These are phyloP conservation scores for Carabus problematicus DNA, from an alignment of 2,888 invertebrate genomes.

Conservation along the genomic window DNA sequence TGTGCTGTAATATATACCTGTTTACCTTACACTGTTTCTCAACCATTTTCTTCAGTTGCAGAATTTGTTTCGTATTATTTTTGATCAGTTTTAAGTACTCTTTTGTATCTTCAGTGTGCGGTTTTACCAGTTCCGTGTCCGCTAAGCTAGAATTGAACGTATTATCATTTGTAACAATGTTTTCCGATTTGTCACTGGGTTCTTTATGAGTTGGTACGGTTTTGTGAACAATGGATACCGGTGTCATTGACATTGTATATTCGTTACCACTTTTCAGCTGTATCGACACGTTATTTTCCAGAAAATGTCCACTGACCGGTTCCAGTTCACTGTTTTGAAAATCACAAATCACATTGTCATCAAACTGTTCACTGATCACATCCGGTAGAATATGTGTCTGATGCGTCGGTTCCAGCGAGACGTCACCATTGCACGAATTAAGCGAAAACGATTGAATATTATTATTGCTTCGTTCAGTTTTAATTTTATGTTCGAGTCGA, in stretches of 20 bases:
- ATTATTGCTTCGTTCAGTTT: conserved; percentile 2
- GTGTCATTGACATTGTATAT: conserved; percentile 26
- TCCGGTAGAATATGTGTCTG: conserved; percentile 21
- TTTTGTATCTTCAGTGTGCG: neutral
- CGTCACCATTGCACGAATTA: conserved; percentile 21
- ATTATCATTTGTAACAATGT: neutral
- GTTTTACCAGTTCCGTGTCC: neutral
- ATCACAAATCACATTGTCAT: neutral
- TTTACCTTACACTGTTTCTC: conserved; percentile 27
- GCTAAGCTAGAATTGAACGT: neutral
- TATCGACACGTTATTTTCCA: neutral
- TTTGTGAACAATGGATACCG: conserved; percentile 18
- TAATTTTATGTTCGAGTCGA: neutral
- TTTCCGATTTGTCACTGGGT: neutral
- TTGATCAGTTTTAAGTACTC: conserved; percentile 25
- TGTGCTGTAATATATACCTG: conserved; percentile 19
- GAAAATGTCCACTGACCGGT: conserved; percentile 6
- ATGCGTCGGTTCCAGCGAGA: conserved; percentile 17
- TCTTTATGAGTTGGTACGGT: neutral
- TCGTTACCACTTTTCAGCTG: conserved; percentile 20
- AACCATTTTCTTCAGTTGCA: conserved; percentile 19
- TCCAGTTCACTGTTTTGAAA: neutral
- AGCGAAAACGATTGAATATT: conserved; percentile 34
- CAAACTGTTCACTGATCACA: neutral
- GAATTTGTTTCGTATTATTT: conserved; percentile 34